phyloP scores from a whole-genome alignment of 2,113 vertebrate genomes.

The Motacilla tschutschensis region DNA sequence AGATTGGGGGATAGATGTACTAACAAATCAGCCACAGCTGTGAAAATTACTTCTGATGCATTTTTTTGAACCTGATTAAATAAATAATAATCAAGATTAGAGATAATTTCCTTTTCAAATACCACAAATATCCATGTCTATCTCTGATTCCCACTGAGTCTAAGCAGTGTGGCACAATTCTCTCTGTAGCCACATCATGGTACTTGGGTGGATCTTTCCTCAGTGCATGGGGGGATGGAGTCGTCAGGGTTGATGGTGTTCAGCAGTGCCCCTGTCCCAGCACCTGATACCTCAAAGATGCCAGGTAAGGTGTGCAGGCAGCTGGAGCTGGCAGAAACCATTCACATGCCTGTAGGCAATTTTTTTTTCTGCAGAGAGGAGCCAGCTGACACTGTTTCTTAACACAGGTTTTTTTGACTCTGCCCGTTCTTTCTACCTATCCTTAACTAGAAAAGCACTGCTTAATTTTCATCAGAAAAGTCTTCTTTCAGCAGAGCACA shows the following conservation, averaged over 20 bases:
- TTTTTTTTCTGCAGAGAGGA: not conserved
- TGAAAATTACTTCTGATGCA: constrained; percentile 37
- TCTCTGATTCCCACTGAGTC: not conserved
- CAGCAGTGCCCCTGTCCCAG: not conserved
- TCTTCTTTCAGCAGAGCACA: not conserved
- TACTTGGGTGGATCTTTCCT: not conserved
- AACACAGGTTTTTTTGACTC: not conserved
- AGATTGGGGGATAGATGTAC: not conserved
- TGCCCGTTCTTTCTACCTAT: not conserved
- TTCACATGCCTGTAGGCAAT: not conserved
- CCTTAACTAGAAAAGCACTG: not conserved
- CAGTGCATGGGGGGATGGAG: not conserved
- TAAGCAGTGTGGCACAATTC: not conserved
- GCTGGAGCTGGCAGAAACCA: not conserved
- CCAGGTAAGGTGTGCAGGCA: not conserved
- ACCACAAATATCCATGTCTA: not conserved
- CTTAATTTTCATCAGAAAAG: not conserved
- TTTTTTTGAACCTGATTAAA: constrained; percentile 15
- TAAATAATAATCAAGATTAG: not conserved
- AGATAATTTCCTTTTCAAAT: constrained; percentile 1
- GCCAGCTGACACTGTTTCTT: not conserved
- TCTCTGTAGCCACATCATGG: not conserved
- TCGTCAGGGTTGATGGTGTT: rapidly evolving
- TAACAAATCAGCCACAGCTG: constrained; percentile 54
- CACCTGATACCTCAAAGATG: not conserved